Conservation (phyloP, 2,113 vertebrate species). For the Chlorocebus sabaeus region DNA sequence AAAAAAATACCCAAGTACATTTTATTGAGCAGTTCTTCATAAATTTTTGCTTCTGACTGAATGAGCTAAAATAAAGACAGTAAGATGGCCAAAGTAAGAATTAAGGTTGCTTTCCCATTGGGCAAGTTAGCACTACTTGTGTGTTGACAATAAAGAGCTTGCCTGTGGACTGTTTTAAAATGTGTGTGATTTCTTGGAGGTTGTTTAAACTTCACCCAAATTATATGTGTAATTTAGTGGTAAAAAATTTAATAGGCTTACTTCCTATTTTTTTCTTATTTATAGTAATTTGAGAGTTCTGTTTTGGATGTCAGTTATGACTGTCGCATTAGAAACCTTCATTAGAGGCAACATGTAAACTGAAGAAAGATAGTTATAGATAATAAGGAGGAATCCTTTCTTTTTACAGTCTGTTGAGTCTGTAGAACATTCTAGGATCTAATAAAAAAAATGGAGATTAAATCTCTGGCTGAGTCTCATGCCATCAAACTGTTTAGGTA, state of each 20-base stretch:
- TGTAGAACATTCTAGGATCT: slow-evolving; percentile 70
- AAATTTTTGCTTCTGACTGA: background rate
- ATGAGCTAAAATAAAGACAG: background rate
- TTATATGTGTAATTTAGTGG: slow-evolving; percentile 33
- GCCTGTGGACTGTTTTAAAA: background rate
- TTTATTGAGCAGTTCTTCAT: slow-evolving; percentile 11
- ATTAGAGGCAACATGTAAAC: slow-evolving; percentile 49
- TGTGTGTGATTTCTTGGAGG: background rate
- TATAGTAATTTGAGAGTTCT: slow-evolving; percentile 52
- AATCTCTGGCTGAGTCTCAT: slow-evolving; percentile 69
- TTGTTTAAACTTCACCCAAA: slow-evolving; percentile 39
- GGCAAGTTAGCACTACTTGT: background rate
- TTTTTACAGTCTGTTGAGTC: slow-evolving; percentile 68
- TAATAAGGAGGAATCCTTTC: slow-evolving; percentile 67
- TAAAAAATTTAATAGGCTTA: slow-evolving; percentile 14
- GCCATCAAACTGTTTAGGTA: slow-evolving; percentile 67
- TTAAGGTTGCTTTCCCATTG: background rate
- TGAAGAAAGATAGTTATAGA: slow-evolving; percentile 56
- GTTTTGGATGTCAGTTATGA: slow-evolving; percentile 43
- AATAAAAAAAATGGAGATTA: slow-evolving; percentile 70
- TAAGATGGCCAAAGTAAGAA: background rate
- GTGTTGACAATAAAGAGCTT: background rate
- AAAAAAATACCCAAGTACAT: background rate
- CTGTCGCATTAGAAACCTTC: slow-evolving; percentile 57
- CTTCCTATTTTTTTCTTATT: slow-evolving; percentile 1